Conservation (phyloP, 2,797 vertebrate species). For the Enteromius unitaeniatus region DNA sequence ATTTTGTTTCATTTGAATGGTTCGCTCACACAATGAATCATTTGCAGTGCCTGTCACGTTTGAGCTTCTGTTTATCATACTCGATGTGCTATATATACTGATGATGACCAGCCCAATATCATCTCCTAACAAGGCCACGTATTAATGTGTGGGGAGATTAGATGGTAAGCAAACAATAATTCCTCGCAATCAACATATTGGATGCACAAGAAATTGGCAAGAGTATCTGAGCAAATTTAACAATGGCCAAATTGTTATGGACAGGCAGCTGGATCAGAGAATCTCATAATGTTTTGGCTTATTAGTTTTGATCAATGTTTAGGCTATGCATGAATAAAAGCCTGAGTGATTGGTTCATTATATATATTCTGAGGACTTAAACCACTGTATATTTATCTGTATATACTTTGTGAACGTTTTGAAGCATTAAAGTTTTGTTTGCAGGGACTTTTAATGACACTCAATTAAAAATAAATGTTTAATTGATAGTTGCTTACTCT, state of each 20-base stretch:
- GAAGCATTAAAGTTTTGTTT: too few relatives aligned
- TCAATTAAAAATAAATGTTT: too few relatives aligned
- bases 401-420: background rate
- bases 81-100: background rate
- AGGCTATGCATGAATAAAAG: background rate
- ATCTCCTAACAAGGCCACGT: background rate
- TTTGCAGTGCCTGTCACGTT: background rate
- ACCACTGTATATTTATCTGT: too few relatives aligned
- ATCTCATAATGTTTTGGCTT: background rate
- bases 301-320: background rate
- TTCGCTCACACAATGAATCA: background rate
- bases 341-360: background rate
- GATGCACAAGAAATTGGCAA: background rate
- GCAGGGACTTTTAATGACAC: background rate
- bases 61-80: background rate
- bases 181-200: background rate
- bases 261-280: background rate
- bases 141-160: background rate
- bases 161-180: background rate
- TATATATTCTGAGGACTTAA: background rate
- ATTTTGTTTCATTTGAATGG: background rate
- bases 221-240: background rate
- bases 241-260: background rate
- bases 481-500: background rate
- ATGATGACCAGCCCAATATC: background rate